Evolutionary conservation across 2,113 vertebrate species (phyloP), one percentile per base, ranked within the genome.

Genomic region (Pogona vitticeps): DNA sequence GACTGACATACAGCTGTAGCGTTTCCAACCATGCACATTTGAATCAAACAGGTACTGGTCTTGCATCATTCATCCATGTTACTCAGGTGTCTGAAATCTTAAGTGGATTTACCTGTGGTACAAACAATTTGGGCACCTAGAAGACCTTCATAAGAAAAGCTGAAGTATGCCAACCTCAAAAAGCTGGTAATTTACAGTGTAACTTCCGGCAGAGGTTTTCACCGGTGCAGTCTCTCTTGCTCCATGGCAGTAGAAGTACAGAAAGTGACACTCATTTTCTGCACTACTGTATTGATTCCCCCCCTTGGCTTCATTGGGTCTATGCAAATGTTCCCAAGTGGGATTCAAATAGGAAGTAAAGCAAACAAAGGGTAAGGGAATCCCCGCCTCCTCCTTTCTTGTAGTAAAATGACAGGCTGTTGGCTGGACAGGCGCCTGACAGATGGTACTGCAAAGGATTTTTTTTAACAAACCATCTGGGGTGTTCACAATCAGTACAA

Each of bases 361-460:
- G 85, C 71, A 79, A 87, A 89, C 79, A 89, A 95, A 93, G 93
- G 91, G 91, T 91, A 92, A 93, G 92, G 91, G 91, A 94, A 56
- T 92, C 76, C 86, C 94, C 92, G 91, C 95, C 96, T 93, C 91
- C 89, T 91, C 93, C 90, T 93, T 94, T 96, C 95, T 96, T 94
- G 94, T 71, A 95, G 93, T 92, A 94, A 93, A 97, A 95, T 94
- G 96, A 97, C 93, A 95, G 94, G 95, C 95, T 97, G 95, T 93
- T 88, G 93, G 96, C 96, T 95, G 96, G 97, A 97, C 97, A 96
- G 96, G 97, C 91, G 96, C 96, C 96, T 96, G 97, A 95, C 97
- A 98, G 97, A 98, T 97, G 97, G 97, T 95, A 94, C 97, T 96
- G 96, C 96, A 96, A 96, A 97, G 92, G 94, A 95, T 95, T 96